Conservation (phyloP, 1,140 invertebrate genomes). For the Cyrtorhinus lividipennis region DNA sequence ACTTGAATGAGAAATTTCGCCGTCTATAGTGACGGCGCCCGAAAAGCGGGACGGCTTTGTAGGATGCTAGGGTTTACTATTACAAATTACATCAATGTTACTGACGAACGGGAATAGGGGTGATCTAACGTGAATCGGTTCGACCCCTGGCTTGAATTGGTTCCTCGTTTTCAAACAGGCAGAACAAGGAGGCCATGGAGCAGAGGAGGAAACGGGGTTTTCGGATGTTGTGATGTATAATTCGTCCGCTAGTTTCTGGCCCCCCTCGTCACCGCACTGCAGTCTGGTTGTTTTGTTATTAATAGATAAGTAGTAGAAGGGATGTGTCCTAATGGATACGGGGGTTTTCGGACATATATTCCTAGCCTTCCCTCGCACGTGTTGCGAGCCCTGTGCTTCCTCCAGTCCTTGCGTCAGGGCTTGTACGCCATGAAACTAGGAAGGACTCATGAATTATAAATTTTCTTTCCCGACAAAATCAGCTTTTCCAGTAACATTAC, state of each 20-base stretch:
- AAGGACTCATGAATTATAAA: neutral
- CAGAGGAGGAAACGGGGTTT: neutral
- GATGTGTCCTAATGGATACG: constrained; percentile 3
- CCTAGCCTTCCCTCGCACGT: neutral
- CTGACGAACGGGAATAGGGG: neutral
- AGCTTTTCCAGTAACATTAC: neutral
- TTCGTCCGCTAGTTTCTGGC: neutral
- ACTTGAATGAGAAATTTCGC: neutral
- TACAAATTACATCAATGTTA: neutral
- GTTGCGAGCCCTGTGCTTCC: neutral
- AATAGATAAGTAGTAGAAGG: constrained; percentile 3
- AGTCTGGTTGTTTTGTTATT: neutral
- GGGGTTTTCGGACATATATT: neutral
- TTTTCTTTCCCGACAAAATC: neutral
- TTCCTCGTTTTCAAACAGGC: neutral
- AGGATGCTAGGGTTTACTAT: neutral
- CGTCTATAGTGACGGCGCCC: no score
- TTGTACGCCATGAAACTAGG: neutral
- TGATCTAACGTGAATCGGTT: constrained; percentile 1
- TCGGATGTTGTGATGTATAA: constrained; percentile 8
- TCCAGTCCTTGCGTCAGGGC: no score
- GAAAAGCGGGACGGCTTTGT: neutral
- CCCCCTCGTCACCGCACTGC: neutral
- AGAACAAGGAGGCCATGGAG: neutral
- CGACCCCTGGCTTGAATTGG: neutral